Conservation (phyloP, 2,797 vertebrate genomes). For the Mus spretus region DNA sequence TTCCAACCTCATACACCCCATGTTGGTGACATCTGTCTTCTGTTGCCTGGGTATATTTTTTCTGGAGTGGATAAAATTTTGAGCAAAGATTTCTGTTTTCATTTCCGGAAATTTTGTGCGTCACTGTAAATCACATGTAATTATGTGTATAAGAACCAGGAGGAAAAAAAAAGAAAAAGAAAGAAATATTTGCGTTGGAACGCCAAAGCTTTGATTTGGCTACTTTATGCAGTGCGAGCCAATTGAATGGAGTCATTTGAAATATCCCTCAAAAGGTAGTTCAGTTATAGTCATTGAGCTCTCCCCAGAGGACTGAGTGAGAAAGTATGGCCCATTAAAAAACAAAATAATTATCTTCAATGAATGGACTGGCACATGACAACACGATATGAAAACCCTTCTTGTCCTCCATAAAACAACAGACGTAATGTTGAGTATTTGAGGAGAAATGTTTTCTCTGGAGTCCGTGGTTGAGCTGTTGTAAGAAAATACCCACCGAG, state of each 20-base stretch:
- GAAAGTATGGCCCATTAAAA: conserved; percentile 84
- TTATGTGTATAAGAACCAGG: conserved; percentile 87
- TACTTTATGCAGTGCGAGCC: conserved; percentile 80
- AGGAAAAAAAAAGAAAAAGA: conserved; percentile 63
- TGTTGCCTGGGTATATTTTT: conserved; percentile 83
- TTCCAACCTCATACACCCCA: conserved; percentile 83
- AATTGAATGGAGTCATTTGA: conserved; percentile 83
- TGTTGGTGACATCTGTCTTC: conserved; percentile 83
- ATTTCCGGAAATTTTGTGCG: conserved; percentile 86
- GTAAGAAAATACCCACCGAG: conserved; percentile 1
- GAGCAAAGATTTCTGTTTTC: conserved; percentile 86
- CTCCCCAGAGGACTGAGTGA: conserved; percentile 79
- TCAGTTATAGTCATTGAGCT: conserved; percentile 84
- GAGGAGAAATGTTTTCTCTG: conserved; percentile 6
- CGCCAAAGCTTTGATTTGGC: conserved; percentile 86
- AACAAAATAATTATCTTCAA: conserved; percentile 83
- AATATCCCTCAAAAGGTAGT: conserved; percentile 85
- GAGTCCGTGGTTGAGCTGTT: conserved; percentile 60
- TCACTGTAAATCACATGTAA: conserved; percentile 89
- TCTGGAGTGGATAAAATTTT: conserved; percentile 86
- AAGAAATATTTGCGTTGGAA: conserved; percentile 88
- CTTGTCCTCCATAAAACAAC: conserved; percentile 68
- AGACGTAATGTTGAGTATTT: background rate
- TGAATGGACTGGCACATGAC: conserved; percentile 69
- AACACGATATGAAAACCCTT: conserved; percentile 70